Percentiles rank a stretch among this genome's conserved stretches.
These are phyloP conservation scores for Xylota segnis DNA, from an alignment of 2,888 invertebrate species.

Conservation along the genomic window DNA sequence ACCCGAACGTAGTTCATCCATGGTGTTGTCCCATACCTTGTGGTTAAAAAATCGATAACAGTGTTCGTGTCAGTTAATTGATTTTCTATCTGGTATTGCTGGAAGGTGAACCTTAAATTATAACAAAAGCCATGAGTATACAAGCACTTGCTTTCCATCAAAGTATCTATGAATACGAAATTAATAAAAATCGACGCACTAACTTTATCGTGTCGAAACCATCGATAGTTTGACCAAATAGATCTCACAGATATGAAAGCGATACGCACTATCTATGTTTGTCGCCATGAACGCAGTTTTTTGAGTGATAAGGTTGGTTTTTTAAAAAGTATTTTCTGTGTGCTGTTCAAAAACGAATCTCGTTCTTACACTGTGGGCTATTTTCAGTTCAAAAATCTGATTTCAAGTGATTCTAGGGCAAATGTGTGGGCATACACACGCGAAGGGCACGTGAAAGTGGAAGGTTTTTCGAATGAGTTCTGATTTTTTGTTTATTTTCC, in stretches of 20 bases:
- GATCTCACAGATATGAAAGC: slow-evolving; percentile 1
- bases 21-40: background rate
- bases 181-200: slow-evolving; percentile 16
- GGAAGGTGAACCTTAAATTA: background rate
- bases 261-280: background rate
- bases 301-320: background rate
- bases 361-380: slow-evolving; percentile 8
- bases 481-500: too few relatives aligned
- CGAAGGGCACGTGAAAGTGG: slow-evolving; percentile 57
- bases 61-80: background rate
- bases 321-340: too few relatives aligned
- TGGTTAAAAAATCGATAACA: slow-evolving; percentile 19
- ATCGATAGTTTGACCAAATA: slow-evolving; percentile 16
- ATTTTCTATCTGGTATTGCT: background rate
- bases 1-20: background rate
- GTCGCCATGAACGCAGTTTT: background rate
- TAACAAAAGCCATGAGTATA: background rate
- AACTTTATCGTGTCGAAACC: slow-evolving; percentile 11
- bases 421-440: slow-evolving; percentile 6
- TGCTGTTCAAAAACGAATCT: slow-evolving; percentile 14
- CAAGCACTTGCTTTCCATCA: slow-evolving; percentile 8
- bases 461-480: slow-evolving; percentile 9
- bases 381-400: slow-evolving; percentile 22
- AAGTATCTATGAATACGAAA: slow-evolving; percentile 26
- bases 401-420: slow-evolving; percentile 32